Base-by-base conservation (phyloP, 2,888 invertebrate species). In the Thysanoteuthis rhombus region DNA sequence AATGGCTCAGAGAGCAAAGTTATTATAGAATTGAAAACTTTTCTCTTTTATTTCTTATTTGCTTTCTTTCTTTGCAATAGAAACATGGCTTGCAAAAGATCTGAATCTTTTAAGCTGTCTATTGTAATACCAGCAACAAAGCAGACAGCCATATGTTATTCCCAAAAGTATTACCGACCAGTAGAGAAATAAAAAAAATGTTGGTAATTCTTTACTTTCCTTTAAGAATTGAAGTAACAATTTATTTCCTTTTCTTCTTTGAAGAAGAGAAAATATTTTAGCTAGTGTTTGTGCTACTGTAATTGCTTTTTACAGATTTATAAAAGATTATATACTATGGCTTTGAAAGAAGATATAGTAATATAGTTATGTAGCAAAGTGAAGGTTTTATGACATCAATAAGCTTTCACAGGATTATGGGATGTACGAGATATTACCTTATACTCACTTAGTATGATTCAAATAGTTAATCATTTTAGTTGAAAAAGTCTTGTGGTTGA, bases 81-180 rank as follows among this genome's bases (percentile, higher is more conserved):
- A 75, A 75, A n/a, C n/a, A 75, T n/a, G 75, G 3, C 75, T 75
- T 36, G 75, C 75, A 75, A 75, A 75, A 75, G 75, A 75, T 75
- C n/a, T n/a, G 75, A 75, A 75, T 75, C 75, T 75, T 75, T 75
- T 75, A 75, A 75, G n/a, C n/a, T 75, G n/a, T 75, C 75, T 75
- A 75, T 75, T 52, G 52, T 52, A 52, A 52, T 52, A 52, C 52
- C 52, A 52, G 22, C 52, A 52, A 52, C 52, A 75, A 75, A 12
- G n/a, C 75, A n/a, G 75, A 75, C 75, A 75, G 16, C n/a, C 75
- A 75, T 75, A 75, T 75, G n/a, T 10, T 16, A 75, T 75, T 75
- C n/a, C 75, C 75, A 75, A 75, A 75, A 10, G 75, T 75, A 75
- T 75, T n/a, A 75, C n/a, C 8, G 12, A 32, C 12, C 75, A 75